phyloP scores from a whole-genome alignment of 2,113 vertebrate species.

The Anolis sagrei region DNA sequence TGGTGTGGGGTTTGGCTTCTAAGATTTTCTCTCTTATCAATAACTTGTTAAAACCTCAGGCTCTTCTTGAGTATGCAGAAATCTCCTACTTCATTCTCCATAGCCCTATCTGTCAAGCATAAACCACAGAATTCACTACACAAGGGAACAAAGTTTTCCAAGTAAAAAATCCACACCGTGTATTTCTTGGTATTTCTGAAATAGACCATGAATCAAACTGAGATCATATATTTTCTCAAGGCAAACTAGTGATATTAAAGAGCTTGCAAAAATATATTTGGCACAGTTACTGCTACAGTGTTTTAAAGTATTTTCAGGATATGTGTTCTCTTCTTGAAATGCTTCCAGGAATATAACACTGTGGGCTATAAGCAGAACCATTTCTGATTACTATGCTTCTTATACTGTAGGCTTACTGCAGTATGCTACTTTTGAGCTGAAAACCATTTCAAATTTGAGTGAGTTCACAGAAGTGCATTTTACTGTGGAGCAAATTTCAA shows the following conservation, averaged over 20 bases:
- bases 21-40: too few relatives aligned
- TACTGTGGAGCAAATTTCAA: conserved; percentile 56
- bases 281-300: neutral
- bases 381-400: conserved; percentile 28
- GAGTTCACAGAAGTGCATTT: conserved; percentile 49
- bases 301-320: neutral
- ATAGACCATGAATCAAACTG: too few relatives aligned
- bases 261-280: neutral
- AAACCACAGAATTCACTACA: neutral
- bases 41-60: too few relatives aligned
- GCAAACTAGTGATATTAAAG: neutral
- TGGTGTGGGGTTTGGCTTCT: too few relatives aligned
- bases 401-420: conserved; percentile 6
- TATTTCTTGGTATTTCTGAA: neutral
- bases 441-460: conserved; percentile 53
- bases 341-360: conserved; percentile 32
- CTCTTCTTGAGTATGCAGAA: too few relatives aligned
- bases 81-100: too few relatives aligned
- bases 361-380: conserved; percentile 22
- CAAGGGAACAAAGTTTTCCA: neutral
- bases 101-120: neutral
- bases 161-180: neutral
- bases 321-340: conserved; percentile 28
- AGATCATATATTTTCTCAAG: neutral
- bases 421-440: conserved; percentile 40